These are phyloP conservation scores for Pipa parva DNA, from an alignment of 2,113 vertebrate genomes.

Conservation along the genomic window DNA sequence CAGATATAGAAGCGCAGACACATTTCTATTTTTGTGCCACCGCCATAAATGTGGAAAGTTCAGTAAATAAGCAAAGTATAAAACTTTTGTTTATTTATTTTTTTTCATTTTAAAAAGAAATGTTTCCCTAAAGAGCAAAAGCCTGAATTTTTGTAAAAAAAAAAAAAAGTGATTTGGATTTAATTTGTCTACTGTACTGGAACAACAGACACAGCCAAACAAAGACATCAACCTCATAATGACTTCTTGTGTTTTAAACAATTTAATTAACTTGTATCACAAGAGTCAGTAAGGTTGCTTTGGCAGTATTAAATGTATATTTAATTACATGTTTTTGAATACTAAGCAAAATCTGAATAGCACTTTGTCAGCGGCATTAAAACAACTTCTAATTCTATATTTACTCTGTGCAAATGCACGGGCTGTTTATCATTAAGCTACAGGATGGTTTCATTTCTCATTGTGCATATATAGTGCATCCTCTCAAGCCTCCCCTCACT, in stretches of 20 bases:
- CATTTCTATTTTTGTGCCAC: no score
- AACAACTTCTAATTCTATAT: neutral
- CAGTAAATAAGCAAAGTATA: no score
- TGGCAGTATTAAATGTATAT: slow-evolving; percentile 29
- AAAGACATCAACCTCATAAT: slow-evolving; percentile 13
- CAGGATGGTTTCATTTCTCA: slow-evolving; percentile 23
- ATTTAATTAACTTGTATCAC: slow-evolving; percentile 25
- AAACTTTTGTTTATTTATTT: no score
- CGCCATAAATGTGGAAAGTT: no score
- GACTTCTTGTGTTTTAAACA: slow-evolving; percentile 17
- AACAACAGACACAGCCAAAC: neutral
- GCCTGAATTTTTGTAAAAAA: neutral
- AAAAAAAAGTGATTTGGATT: neutral
- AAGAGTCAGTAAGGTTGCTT: slow-evolving; percentile 19
- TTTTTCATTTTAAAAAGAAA: neutral
- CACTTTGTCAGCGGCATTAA: slow-evolving; percentile 33
- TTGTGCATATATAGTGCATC: neutral
- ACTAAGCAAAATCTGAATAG: slow-evolving; percentile 29
- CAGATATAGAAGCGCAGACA: no score
- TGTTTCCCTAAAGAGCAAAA: neutral
- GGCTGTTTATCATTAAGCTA: neutral
- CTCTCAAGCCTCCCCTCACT: neutral
- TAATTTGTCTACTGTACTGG: neutral
- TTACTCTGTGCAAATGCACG: slow-evolving; percentile 12
- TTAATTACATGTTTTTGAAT: slow-evolving; percentile 37